Conservation (phyloP, 2,888 invertebrate genomes). For the Synanthedon formicaeformis region DNA sequence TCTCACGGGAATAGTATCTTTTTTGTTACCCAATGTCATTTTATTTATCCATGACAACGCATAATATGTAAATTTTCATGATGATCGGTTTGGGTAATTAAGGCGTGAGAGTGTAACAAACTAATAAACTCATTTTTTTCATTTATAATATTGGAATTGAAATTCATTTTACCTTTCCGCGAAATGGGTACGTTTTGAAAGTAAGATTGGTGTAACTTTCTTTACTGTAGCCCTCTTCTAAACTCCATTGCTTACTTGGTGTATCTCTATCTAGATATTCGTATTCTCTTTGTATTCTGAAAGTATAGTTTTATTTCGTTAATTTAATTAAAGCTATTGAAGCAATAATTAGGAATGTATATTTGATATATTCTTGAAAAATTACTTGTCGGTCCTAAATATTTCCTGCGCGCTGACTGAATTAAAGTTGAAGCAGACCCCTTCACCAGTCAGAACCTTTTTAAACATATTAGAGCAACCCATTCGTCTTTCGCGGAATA, state of each 20-base stretch:
- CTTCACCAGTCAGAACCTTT: constrained; percentile 24
- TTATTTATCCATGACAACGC: too few relatives aligned
- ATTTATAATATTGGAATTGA: constrained; percentile 3
- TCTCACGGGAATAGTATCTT: too few relatives aligned
- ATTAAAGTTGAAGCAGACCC: constrained; percentile 30
- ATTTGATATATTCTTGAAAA: neutral
- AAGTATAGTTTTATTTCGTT: constrained; percentile 4
- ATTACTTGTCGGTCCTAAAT: constrained; percentile 10
- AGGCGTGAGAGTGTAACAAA: too few relatives aligned
- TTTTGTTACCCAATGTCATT: too few relatives aligned
- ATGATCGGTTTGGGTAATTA: too few relatives aligned
- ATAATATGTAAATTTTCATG: too few relatives aligned
- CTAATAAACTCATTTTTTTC: too few relatives aligned
- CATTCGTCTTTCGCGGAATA: constrained; percentile 3
- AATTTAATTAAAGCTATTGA: constrained; percentile 3
- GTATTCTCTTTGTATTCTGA: constrained; percentile 20
- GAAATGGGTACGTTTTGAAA: constrained; percentile 17
- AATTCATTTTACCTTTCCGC: constrained; percentile 20
- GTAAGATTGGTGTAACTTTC: neutral
- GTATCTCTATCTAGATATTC: constrained; percentile 12
- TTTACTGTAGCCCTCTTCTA: constrained; percentile 16
- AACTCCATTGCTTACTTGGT: constrained; percentile 15
- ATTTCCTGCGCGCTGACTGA: constrained; percentile 23
- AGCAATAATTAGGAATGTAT: too few relatives aligned
- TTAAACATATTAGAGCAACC: constrained; percentile 8